These are phyloP conservation scores for Catharus minimus DNA, from an alignment of 2,113 vertebrate species.

Conservation along the genomic window DNA sequence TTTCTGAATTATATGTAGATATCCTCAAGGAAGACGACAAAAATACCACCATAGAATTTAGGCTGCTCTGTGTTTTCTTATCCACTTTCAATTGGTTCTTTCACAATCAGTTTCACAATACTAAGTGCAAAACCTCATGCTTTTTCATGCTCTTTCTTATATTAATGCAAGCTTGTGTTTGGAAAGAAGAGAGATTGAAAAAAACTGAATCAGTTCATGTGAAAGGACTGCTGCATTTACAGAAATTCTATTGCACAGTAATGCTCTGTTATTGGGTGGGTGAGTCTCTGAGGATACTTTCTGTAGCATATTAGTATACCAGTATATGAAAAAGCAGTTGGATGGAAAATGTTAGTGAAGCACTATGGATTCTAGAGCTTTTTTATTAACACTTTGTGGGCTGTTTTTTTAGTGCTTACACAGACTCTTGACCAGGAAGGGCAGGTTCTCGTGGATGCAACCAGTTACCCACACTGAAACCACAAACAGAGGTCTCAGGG, in stretches of 20 bases:
- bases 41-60: not conserved
- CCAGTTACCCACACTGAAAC: not conserved
- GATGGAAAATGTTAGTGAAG: not conserved
- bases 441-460: not conserved
- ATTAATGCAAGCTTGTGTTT: not conserved
- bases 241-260: not conserved
- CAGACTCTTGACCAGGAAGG: not conserved
- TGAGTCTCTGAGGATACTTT: not conserved
- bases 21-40: not conserved
- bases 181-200: not conserved
- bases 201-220: not conserved
- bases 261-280: not conserved
- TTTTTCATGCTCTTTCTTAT: not conserved
- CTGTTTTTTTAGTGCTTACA: not conserved
- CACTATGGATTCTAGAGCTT: not conserved
- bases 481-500: not conserved
- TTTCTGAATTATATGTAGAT: not conserved
- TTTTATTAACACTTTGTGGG: not conserved
- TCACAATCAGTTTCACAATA: not conserved
- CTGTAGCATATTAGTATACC: not conserved
- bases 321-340: not conserved
- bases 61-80: not conserved
- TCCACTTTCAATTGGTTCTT: not conserved
- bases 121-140: not conserved
- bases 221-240: slow-evolving; percentile 21